Evolutionary conservation across 2,888 invertebrate species (phyloP), one percentile per base, ranked within the genome.

Genomic region (Orthosia cruda): DNA sequence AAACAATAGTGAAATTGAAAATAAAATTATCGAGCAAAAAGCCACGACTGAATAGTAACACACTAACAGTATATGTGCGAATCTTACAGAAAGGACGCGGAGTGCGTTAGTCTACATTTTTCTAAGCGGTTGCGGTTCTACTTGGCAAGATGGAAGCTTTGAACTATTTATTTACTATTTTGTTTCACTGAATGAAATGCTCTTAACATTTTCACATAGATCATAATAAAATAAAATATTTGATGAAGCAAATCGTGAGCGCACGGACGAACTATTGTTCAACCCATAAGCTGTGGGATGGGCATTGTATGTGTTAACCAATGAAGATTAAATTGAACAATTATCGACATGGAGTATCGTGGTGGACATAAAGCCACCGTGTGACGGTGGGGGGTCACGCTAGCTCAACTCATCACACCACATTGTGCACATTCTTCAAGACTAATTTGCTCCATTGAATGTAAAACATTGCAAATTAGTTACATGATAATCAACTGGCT

Each of bases 401-500:
- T 55, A 26, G 4, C 52, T 65, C 61, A 66, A 79, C 47, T 61
- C 54, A 32, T 66, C 15, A 73, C 47, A 66, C 47, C 26, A 57
- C 66, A 57, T 77, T 57, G n/a, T 47, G 18, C 26, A 77, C 61
- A 70, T 75, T 62, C 49, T 45, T 54, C 5, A 77, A 45, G 18
- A 70, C 15, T 45, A 55, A 77, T 77, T 77, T 69, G 70, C 26
- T 55, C 13, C 20, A 77, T 70, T 57, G 49, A 64, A 57, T 57
- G 18, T 50, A 26, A 63, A 57, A 63, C n/a, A 40, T 55, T 61
- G 26, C 18, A 55, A 45, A 77, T 70, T 20, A 59, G n/a, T 70
- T 20, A 76, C 23, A 26, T 49, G 13, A 26, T 15, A 62, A 50
- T 52, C 23, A 23, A 13, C 7, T 18, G 18, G 49, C 26, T 40